These are phyloP conservation scores for Apamea crenata DNA, from an alignment of 2,888 invertebrate genomes.

Conservation along the genomic window DNA sequence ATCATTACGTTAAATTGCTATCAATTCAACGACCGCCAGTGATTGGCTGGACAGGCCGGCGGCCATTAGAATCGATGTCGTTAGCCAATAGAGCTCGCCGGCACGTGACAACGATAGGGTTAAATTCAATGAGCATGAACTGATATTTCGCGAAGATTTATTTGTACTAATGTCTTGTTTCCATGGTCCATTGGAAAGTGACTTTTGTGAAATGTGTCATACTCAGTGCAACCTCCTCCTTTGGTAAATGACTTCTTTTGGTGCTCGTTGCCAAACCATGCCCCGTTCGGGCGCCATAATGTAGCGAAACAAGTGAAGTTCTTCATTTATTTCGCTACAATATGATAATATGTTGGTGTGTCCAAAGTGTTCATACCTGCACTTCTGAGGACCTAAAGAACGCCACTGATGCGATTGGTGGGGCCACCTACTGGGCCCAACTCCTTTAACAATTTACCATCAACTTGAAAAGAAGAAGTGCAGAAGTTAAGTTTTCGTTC, in stretches of 20 bases:
- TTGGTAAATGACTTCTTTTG: not conserved
- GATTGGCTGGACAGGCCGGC: conserved; percentile 61
- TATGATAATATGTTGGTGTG: not conserved
- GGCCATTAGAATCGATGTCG: conserved; percentile 57
- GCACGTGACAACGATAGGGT: conserved; percentile 58
- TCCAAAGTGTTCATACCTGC: not conserved
- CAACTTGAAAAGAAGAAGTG: not conserved
- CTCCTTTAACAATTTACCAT: not conserved
- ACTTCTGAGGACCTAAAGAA: not conserved
- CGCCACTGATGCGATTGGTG: not conserved
- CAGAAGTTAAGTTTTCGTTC: not conserved
- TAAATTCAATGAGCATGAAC: conserved; percentile 60
- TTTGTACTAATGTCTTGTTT: conserved; percentile 25
- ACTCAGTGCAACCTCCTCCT: not conserved
- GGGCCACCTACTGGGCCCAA: not conserved
- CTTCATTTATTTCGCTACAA: no score
- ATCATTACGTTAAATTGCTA: conserved; percentile 70
- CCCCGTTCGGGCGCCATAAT: no score
- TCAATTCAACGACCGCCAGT: conserved; percentile 63
- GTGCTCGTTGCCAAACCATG: not conserved
- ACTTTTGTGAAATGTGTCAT: not conserved
- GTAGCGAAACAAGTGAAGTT: no score
- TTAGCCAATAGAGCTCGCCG: conserved; percentile 60
- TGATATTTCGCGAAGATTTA: conserved; percentile 47
- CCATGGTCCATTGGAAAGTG: not conserved